Conservation (phyloP, 2,797 vertebrate species). For the Tinamus major region DNA sequence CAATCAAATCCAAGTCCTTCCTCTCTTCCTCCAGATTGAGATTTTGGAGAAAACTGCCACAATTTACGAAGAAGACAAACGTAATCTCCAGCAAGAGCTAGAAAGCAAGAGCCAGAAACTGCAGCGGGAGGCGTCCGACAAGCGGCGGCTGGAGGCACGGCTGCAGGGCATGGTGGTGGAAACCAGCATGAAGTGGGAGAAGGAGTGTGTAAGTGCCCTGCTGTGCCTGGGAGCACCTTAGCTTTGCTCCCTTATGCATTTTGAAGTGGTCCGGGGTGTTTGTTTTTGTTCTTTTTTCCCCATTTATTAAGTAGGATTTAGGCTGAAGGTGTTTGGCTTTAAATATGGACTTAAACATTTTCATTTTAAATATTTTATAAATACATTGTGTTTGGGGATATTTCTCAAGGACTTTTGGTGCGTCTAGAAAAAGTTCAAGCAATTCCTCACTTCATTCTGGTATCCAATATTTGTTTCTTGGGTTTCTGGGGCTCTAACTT, state of each 20-base stretch:
- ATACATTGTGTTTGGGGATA: background rate
- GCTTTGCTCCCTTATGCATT: too few relatives aligned
- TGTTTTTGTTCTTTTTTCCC: background rate
- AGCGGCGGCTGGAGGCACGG: constrained; percentile 88
- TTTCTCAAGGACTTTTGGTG: background rate
- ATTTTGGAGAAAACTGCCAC: constrained; percentile 93
- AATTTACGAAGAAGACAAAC: constrained; percentile 95
- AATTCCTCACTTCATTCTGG: background rate
- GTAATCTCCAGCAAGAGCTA: constrained; percentile 89
- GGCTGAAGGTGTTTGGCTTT: background rate
- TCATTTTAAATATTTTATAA: background rate
- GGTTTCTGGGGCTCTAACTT: background rate
- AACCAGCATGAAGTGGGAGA: constrained; percentile 92
- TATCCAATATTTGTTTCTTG: background rate
- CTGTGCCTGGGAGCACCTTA: fast-evolving
- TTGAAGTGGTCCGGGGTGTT: background rate
- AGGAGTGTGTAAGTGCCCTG: constrained; percentile 91
- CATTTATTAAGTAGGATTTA: background rate
- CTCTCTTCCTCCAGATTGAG: constrained; percentile 83
- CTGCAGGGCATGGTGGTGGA: constrained; percentile 91
- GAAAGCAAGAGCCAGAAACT: constrained; percentile 87
- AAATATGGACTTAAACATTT: background rate
- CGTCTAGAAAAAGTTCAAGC: background rate
- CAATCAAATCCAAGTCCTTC: background rate
- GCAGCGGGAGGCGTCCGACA: constrained; percentile 89